Evolutionary conservation across 2,113 vertebrate genomes (phyloP), one percentile per base, ranked within the genome.

Genomic region (Cnemophilus loriae): DNA sequence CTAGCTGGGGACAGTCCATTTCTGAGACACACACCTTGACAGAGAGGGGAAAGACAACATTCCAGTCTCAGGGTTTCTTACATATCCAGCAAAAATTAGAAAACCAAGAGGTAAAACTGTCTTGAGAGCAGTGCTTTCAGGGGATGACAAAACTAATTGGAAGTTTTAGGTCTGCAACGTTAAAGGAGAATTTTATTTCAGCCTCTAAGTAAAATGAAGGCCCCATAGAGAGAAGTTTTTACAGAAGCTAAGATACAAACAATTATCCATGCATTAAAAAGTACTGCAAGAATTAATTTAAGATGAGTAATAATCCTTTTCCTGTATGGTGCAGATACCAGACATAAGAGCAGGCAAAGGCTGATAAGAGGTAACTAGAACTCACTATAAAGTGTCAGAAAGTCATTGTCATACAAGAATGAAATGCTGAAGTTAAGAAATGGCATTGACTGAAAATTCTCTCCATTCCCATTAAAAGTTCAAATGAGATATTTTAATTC

Each of bases 181-280:
- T 88, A 89, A 84, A 69, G 65, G 20, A 74, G 17, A 92, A 52
- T 81, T 96, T 88, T 87, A 55, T 83, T 95, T 80, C 71, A 74
- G 50, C 5, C 35, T 70, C 42, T 74, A 90, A 88, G 63, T 57
- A 76, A 92, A 92, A 83, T 27, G 8, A 88, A 94, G 46, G 18
- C 21, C 65, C 6, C 39, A 28, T 1, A 57, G 50, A 91, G 22
- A 23, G 30, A 75, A 91, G 20, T 33, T 95, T 88, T 74, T 85
- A 80, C 30, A 90, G 85, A 95, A 83, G 50, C 33, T 86, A 92
- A 92, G 79, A 90, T 70, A 95, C 57, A 95, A 96, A 94, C 70
- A 93, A 92, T 92, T 94, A 90, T 39, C 55, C 63, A 77, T 59
- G 71, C 75, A 59, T 90, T 93, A 85, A 92, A 87, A 90, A 88